Evolutionary conservation across 2,113 vertebrate species (phyloP).

Genomic region (Philantomba maxwellii): DNA sequence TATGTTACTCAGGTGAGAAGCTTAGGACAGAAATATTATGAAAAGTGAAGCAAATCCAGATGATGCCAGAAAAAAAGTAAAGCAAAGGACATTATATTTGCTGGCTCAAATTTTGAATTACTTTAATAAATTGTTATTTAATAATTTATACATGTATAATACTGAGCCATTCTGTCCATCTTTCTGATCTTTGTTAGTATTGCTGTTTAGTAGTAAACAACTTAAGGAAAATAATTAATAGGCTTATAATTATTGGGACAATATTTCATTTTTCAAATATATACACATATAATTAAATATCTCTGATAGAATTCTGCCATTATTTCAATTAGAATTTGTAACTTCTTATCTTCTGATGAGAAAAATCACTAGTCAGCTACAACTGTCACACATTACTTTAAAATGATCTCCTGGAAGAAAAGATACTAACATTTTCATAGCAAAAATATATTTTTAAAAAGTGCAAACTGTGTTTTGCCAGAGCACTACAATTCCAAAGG

Average conservation of each 20-base stretch:
- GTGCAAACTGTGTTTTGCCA: background rate
- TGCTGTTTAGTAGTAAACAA: background rate
- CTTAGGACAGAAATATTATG: background rate
- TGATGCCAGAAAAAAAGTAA: background rate
- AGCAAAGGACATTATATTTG: background rate
- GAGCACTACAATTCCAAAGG: background rate
- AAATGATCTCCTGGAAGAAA: background rate
- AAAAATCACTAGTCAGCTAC: background rate
- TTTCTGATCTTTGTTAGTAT: background rate
- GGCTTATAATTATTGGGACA: background rate
- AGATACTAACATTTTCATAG: background rate
- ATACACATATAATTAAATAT: background rate
- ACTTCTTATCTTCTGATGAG: background rate
- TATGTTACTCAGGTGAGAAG: background rate
- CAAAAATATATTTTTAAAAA: background rate
- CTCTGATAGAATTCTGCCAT: background rate
- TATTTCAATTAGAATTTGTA: background rate
- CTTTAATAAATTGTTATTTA: background rate
- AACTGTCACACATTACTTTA: background rate
- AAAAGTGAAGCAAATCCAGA: background rate
- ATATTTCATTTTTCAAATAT: background rate
- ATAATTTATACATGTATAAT: background rate
- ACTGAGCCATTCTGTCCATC: background rate
- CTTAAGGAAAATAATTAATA: background rate
- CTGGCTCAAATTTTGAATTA: background rate